phyloP scores from a whole-genome alignment of 2,113 vertebrate species.

The Chloropsis cyanopogon region DNA sequence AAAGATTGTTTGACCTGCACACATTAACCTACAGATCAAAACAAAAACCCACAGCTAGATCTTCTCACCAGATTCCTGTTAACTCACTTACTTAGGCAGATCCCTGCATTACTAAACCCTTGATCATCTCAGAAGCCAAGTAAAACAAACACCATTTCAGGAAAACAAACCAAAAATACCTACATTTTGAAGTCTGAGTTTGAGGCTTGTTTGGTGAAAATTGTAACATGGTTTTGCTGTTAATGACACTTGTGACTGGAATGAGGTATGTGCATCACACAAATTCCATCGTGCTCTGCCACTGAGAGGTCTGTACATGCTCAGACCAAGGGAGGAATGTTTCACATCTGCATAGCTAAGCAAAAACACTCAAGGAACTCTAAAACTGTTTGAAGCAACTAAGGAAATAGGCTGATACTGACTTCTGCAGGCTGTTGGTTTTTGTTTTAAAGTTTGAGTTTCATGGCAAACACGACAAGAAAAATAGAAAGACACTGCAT shows the following conservation, averaged over 20 bases:
- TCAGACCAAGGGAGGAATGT: not conserved
- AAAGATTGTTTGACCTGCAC: not conserved
- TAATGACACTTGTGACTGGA: not conserved
- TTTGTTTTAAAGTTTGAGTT: not conserved
- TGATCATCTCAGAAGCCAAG: not conserved
- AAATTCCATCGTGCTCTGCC: not conserved
- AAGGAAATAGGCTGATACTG: not conserved
- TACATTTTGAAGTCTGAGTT: not conserved
- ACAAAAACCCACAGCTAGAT: not conserved
- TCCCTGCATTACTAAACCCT: not conserved
- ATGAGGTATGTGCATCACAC: not conserved
- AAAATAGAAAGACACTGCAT: not conserved
- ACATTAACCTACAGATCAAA: not conserved
- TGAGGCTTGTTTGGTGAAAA: not conserved
- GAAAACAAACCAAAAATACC: not conserved
- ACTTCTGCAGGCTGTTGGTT: not conserved
- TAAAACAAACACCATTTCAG: not conserved
- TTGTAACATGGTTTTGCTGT: not conserved
- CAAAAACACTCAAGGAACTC: not conserved
- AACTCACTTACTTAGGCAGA: not conserved
- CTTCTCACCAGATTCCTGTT: not conserved
- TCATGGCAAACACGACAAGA: not conserved
- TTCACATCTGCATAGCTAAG: slow-evolving; percentile 6
- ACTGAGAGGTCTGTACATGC: not conserved
- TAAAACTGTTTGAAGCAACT: not conserved